These are phyloP conservation scores for Scarus forsteni DNA, from an alignment of 2,797 vertebrate species.

Conservation along the genomic window DNA sequence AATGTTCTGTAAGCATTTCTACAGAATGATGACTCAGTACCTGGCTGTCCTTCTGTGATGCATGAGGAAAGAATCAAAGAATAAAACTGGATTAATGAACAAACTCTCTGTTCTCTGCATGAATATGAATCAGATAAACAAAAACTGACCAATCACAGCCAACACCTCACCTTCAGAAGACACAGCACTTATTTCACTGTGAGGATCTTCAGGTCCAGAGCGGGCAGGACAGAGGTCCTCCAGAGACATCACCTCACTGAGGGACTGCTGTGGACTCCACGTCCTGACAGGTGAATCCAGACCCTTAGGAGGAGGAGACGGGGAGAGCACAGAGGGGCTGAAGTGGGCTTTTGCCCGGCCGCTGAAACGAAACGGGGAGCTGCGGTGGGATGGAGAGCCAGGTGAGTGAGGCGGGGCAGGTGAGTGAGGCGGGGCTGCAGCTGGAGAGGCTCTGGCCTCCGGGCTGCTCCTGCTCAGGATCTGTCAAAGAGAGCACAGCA, in stretches of 20 bases:
- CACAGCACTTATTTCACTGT: constrained; percentile 72
- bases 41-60: constrained; percentile 30
- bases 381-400: constrained; percentile 36
- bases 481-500: constrained; percentile 47
- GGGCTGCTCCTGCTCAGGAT: constrained; percentile 39
- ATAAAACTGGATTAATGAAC: not conserved
- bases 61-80: constrained; percentile 5
- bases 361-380: constrained; percentile 49
- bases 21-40: constrained; percentile 14
- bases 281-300: constrained; percentile 23
- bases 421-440: not conserved
- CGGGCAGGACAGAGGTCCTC: constrained; percentile 72
- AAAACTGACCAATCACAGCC: too few relatives aligned
- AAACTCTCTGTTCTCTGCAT: not conserved
- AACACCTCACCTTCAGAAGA: constrained; percentile 79
- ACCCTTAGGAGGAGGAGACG: constrained; percentile 35
- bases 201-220: constrained; percentile 53
- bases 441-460: constrained; percentile 1
- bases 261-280: constrained; percentile 30
- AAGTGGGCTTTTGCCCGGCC: constrained; percentile 38
- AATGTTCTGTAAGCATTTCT: not conserved
- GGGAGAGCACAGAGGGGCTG: constrained; percentile 53
- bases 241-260: constrained; percentile 80
- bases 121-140: not conserved
- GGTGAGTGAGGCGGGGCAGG: constrained; percentile 33